Conservation (phyloP, 37 sponge, comb jelly and placozoan genomes). For the Eunapius fragilis region DNA sequence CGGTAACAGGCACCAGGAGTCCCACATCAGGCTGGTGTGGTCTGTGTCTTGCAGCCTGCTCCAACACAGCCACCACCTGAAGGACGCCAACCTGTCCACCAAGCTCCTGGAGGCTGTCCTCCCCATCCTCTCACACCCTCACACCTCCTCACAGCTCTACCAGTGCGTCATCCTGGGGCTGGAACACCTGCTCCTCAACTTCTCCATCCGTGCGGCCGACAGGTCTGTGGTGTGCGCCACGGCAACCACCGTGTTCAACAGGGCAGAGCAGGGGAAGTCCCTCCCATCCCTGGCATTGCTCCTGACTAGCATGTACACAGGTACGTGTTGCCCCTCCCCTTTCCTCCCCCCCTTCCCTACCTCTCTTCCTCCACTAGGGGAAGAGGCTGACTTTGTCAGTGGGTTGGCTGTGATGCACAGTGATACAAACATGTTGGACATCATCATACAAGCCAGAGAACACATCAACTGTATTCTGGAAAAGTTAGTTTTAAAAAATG, state of each 20-base stretch:
- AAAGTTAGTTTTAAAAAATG: neutral
- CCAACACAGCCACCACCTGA: constrained; percentile 33
- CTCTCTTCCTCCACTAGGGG: constrained; percentile 11
- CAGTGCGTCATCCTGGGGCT: constrained; percentile 46
- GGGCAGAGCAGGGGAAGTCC: constrained; percentile 44
- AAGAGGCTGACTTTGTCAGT: constrained; percentile 53
- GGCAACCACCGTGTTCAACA: constrained; percentile 39
- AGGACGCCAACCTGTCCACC: constrained; percentile 29
- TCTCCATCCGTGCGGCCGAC: constrained; percentile 44
- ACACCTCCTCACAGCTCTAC: constrained; percentile 45
- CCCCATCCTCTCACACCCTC: constrained; percentile 22
- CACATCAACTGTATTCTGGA: constrained; percentile 42
- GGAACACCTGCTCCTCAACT: constrained; percentile 57
- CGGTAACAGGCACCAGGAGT: constrained; percentile 33
- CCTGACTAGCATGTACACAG: constrained; percentile 72
- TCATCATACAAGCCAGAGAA: constrained; percentile 49
- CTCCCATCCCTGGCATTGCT: constrained; percentile 48
- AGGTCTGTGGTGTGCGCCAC: constrained; percentile 4
- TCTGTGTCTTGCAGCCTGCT: constrained; percentile 21
- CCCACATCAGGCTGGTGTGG: constrained; percentile 27
- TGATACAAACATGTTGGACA: constrained; percentile 10
- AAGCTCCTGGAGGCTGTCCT: constrained; percentile 7
- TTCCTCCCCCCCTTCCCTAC: no score
- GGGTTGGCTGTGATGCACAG: constrained; percentile 12
- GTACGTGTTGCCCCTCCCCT: constrained; percentile 6